These are phyloP conservation scores for Hypomecis punctinalis DNA, from an alignment of 2,888 invertebrate species.

Conservation along the genomic window DNA sequence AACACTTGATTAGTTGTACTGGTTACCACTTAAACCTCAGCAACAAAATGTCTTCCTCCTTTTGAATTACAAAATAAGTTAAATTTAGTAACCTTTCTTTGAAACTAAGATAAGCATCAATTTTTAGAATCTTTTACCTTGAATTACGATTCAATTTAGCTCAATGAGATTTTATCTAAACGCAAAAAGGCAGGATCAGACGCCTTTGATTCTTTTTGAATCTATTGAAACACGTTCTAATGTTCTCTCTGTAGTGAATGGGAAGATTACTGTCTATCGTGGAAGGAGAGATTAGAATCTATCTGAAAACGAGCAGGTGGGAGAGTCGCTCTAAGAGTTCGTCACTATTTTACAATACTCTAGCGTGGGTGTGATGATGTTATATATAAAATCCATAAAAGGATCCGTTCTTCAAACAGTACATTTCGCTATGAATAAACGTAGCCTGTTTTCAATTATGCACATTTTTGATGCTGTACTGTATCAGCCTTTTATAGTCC, in stretches of 20 bases:
- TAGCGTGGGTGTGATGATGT: no score
- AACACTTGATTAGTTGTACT: no score
- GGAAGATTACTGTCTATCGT: slow-evolving; percentile 17
- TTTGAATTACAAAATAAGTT: neutral
- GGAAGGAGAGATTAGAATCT: neutral
- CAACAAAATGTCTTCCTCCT: no score
- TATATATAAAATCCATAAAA: no score
- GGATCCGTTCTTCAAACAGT: no score
- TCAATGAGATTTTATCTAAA: slow-evolving; percentile 27
- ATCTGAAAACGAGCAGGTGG: slow-evolving; percentile 4
- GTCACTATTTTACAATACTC: neutral
- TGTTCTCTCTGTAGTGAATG: slow-evolving; percentile 11
- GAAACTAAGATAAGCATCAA: slow-evolving; percentile 3
- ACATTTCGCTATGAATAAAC: no score
- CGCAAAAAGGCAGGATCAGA: slow-evolving; percentile 15
- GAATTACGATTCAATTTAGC: slow-evolving; percentile 14
- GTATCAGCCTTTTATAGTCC: no score
- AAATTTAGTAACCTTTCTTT: neutral
- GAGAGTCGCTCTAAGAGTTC: neutral
- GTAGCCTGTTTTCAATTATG: no score
- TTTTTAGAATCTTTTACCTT: slow-evolving; percentile 1
- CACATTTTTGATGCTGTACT: no score
- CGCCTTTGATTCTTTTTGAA: slow-evolving; percentile 27
- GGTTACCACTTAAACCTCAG: no score
- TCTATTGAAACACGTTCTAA: slow-evolving; percentile 14